Evolutionary conservation across 2,888 invertebrate genomes (phyloP).

Genomic region (Aleiodes leptofemur): DNA sequence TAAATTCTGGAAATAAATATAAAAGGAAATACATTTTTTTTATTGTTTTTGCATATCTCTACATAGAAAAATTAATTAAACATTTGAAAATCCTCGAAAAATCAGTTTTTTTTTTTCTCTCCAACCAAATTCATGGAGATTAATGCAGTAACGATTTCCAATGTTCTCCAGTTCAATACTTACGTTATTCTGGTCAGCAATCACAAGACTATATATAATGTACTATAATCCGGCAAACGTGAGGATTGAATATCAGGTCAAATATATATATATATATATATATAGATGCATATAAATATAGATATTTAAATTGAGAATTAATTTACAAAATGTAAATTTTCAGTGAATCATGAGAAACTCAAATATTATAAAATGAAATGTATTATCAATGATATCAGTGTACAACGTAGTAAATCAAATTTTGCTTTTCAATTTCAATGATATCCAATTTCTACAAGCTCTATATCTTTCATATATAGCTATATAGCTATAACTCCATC

Average conservation of each 20-base stretch:
- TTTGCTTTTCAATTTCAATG: neutral
- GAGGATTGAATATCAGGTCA: constrained; percentile 12
- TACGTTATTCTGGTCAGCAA: neutral
- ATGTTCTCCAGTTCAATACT: constrained; percentile 8
- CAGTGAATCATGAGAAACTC: constrained; percentile 5
- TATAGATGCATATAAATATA: too few species aligned
- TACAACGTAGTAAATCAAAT: neutral
- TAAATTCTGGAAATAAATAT: too few species aligned
- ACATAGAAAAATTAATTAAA: too few species aligned
- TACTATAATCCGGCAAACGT: constrained; percentile 13
- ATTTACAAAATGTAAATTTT: constrained; percentile 26
- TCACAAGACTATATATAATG: neutral
- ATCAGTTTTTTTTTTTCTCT: too few species aligned
- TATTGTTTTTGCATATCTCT: too few species aligned
- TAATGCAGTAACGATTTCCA: too few species aligned
- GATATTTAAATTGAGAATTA: neutral
- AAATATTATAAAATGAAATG: neutral
- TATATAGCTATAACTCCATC: neutral
- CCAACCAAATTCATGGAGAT: too few species aligned
- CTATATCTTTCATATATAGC: neutral
- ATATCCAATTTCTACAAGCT: neutral
- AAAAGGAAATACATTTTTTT: too few species aligned
- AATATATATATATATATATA: neutral
- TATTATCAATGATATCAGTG: too few species aligned
- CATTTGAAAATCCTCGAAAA: too few species aligned